Evolutionary conservation across 64 coral and sea anemone species (phyloP).

Genomic region (Montipora sp.): DNA sequence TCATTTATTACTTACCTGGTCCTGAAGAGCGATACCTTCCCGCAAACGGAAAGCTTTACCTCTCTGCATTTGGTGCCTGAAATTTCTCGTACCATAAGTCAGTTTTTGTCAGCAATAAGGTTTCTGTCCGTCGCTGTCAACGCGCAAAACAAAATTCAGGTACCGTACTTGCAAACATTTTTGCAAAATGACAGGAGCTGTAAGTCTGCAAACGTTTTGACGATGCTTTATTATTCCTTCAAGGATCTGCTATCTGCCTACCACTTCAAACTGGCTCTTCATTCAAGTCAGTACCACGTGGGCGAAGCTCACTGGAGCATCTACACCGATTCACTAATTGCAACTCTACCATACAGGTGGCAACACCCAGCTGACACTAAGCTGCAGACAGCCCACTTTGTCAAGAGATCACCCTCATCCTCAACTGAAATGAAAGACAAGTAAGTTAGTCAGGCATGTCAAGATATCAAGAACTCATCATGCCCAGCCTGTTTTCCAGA

Average conservation of each 20-base stretch:
- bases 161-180: too few species aligned
- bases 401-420: slow-evolving; percentile 25
- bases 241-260: slow-evolving; percentile 67
- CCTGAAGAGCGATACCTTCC: too few species aligned
- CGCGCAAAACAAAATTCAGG: too few species aligned
- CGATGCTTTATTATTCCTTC: neutral
- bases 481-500: neutral
- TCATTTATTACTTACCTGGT: too few species aligned
- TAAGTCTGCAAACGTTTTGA: neutral
- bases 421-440: neutral
- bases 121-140: too few species aligned
- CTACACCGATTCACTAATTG: slow-evolving; percentile 67
- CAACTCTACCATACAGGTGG: slow-evolving; percentile 73
- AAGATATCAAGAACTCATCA: too few species aligned
- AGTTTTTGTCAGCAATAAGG: too few species aligned
- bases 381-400: slow-evolving; percentile 57
- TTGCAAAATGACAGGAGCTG: too few species aligned
- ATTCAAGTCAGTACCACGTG: slow-evolving; percentile 74
- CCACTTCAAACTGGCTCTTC: slow-evolving; percentile 94
- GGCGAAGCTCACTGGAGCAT: slow-evolving; percentile 86
- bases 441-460: neutral
- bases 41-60: too few species aligned
- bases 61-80: too few species aligned
- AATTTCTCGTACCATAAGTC: too few species aligned
- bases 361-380: slow-evolving; percentile 64